phyloP scores from a whole-genome alignment of 2,888 invertebrate genomes.

The Drosophila aldrichi region DNA sequence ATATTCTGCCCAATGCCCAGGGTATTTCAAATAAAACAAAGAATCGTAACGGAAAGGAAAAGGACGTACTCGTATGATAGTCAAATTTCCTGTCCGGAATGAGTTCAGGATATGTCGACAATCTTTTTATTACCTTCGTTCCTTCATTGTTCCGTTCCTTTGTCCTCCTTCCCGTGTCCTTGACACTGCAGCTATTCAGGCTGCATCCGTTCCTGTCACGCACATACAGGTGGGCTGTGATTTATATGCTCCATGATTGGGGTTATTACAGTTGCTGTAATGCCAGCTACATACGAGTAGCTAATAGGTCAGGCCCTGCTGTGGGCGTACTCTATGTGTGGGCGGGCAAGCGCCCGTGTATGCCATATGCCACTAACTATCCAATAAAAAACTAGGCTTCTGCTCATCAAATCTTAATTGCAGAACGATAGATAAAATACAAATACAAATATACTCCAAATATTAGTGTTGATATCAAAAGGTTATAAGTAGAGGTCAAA shows the following conservation, averaged over 20 bases:
- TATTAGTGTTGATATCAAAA: background rate
- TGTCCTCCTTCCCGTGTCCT: constrained; percentile 1
- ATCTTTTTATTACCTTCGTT: constrained; percentile 31
- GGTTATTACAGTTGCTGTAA: constrained; percentile 12
- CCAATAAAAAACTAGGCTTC: constrained; percentile 27
- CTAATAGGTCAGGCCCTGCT: constrained; percentile 29
- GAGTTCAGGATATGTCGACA: constrained; percentile 38
- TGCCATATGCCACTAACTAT: constrained; percentile 1
- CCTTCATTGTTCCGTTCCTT: background rate
- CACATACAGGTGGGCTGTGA: constrained; percentile 53
- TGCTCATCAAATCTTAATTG: constrained; percentile 20
- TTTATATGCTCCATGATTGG: constrained; percentile 39
- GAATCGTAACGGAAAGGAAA: constrained; percentile 29
- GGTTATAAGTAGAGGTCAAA: background rate
- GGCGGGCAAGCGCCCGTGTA: constrained; percentile 19
- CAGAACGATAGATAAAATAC: background rate
- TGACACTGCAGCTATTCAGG: constrained; percentile 46
- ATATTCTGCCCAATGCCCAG: background rate
- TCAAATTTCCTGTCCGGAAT: constrained; percentile 28
- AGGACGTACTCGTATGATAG: constrained; percentile 26
- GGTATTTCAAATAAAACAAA: constrained; percentile 9
- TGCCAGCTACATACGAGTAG: constrained; percentile 12
- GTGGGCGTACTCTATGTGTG: background rate
- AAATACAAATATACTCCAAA: too few relatives aligned
- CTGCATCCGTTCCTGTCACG: constrained; percentile 59